phyloP scores from a whole-genome alignment of 2,888 invertebrate species.

The Pteria penguin region DNA sequence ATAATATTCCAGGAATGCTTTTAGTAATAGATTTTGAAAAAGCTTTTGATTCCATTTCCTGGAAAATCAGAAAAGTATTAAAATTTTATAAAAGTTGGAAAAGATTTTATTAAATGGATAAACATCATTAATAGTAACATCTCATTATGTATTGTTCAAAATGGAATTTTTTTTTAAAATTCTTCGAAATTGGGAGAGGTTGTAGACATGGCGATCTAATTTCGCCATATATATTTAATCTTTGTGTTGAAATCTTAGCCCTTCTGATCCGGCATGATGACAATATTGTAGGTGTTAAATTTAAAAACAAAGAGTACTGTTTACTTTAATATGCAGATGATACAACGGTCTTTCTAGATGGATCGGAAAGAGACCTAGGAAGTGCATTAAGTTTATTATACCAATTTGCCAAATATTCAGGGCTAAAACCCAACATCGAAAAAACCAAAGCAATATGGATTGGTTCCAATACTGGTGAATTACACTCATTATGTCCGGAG shows the following conservation, averaged over 20 bases:
- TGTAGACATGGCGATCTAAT: slow-evolving; percentile 16
- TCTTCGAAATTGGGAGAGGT: slow-evolving; percentile 18
- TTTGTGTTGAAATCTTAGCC: slow-evolving; percentile 11
- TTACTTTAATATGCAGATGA: too few species aligned
- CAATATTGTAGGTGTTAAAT: too few species aligned
- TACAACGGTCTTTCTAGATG: too few species aligned
- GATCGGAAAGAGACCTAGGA: too few species aligned
- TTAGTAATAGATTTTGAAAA: slow-evolving; percentile 20
- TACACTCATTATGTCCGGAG: too few species aligned
- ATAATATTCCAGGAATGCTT: slow-evolving; percentile 1
- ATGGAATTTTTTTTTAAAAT: not conserved
- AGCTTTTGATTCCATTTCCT: slow-evolving; percentile 8
- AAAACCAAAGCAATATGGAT: too few species aligned
- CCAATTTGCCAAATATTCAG: too few species aligned
- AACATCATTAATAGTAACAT: not conserved
- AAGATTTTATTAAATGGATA: not conserved
- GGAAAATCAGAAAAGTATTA: not conserved
- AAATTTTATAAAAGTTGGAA: not conserved
- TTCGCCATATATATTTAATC: slow-evolving; percentile 1
- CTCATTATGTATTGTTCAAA: not conserved
- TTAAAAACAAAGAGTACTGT: too few species aligned
- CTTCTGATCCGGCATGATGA: too few species aligned
- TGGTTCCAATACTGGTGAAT: too few species aligned
- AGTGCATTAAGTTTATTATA: too few species aligned
- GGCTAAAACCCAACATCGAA: too few species aligned